Conservation (phyloP, 2,797 vertebrate genomes). For the Trachurus trachurus region DNA sequence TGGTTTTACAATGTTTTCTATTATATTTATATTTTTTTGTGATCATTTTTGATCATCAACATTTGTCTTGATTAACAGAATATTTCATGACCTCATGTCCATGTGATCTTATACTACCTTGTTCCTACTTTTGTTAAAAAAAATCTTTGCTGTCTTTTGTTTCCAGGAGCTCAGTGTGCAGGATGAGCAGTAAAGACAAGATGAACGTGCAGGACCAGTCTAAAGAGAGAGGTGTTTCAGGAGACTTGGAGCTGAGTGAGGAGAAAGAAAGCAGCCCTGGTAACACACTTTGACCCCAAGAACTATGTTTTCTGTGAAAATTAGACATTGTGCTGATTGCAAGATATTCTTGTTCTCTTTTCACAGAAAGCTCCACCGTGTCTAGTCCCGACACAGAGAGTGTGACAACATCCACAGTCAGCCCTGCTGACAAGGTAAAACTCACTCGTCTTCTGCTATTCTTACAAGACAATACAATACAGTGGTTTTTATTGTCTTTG, state of each 20-base stretch:
- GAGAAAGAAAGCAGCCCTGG: slow-evolving; percentile 86
- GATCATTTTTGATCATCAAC: too few species aligned
- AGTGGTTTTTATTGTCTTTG: too few species aligned
- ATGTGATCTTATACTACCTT: too few species aligned
- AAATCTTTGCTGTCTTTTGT: background rate
- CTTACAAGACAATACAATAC: background rate
- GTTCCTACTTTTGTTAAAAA: too few species aligned
- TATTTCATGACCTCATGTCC: too few species aligned
- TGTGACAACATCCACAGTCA: slow-evolving; percentile 67
- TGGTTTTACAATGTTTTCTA: too few species aligned
- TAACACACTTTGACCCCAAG: slow-evolving; percentile 45
- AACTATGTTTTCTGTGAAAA: background rate
- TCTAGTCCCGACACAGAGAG: slow-evolving; percentile 84
- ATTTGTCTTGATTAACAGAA: too few species aligned
- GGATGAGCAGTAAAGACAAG: slow-evolving; percentile 96
- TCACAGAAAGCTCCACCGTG: slow-evolving; percentile 76
- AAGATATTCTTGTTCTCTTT: slow-evolving; percentile 10
- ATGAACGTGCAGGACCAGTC: slow-evolving; percentile 93
- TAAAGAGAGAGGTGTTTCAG: slow-evolving; percentile 90
- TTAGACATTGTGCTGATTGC: background rate
- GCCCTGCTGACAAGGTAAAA: slow-evolving; percentile 78
- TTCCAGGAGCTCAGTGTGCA: slow-evolving; percentile 90
- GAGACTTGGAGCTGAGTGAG: slow-evolving; percentile 83
- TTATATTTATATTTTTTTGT: too few species aligned
- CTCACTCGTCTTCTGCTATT: too few species aligned